Percentiles rank a stretch among this genome's conserved stretches.
phyloP scores from a whole-genome alignment of 2,888 invertebrate species.

The Oscheius sp. region DNA sequence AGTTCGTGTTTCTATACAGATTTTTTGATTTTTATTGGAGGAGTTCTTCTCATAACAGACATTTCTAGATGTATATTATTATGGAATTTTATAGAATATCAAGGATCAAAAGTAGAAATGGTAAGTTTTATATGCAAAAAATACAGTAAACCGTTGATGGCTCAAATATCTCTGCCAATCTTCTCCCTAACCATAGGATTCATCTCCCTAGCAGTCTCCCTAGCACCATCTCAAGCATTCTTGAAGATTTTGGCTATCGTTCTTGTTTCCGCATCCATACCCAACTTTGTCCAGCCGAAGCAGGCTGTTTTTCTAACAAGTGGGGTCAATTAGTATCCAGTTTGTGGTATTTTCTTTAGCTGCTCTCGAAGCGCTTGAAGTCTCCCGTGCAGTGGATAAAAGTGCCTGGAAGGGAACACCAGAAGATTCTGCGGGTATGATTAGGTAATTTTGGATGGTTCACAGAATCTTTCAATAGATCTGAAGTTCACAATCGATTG shows the following conservation, averaged over 20 bases:
- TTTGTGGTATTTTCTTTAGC: conserved; percentile 29
- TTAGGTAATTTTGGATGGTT: conserved; percentile 12
- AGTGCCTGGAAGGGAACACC: conserved; percentile 24
- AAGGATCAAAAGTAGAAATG: conserved; percentile 50
- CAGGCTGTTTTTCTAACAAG: conserved; percentile 41
- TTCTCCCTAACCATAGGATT: conserved; percentile 48
- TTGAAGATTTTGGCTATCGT: conserved; percentile 42
- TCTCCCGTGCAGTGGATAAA: conserved; percentile 44
- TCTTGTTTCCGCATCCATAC: conserved; percentile 42
- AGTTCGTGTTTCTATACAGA: background rate
- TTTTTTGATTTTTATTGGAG: conserved; percentile 49
- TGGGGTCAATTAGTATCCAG: background rate
- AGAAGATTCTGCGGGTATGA: conserved; percentile 36
- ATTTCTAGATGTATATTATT: conserved; percentile 47
- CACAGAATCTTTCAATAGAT: background rate
- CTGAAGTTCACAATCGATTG: conserved; percentile 42
- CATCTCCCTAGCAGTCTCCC: conserved; percentile 37
- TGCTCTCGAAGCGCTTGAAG: conserved; percentile 45
- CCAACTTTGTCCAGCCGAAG: conserved; percentile 46
- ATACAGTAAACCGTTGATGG: conserved; percentile 25
- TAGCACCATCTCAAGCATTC: conserved; percentile 41
- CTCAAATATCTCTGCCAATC: conserved; percentile 44
- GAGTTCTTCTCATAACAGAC: conserved; percentile 50
- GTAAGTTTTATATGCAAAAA: conserved; percentile 5
- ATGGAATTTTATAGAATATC: conserved; percentile 47